These are phyloP conservation scores for Cartodere bifasciata DNA, from an alignment of 2,888 invertebrate genomes.

Conservation along the genomic window DNA sequence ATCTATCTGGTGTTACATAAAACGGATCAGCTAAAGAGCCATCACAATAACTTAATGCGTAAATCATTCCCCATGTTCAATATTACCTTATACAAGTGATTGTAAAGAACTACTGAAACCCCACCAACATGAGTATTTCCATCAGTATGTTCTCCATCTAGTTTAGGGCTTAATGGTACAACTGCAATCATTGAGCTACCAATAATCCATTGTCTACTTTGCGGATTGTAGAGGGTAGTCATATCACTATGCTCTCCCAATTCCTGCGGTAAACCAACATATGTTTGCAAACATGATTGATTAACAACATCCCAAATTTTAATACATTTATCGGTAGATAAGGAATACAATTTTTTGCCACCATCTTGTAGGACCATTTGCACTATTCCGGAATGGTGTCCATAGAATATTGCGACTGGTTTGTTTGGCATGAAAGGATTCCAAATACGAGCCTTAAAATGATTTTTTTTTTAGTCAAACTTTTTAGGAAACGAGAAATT, in stretches of 20 bases:
- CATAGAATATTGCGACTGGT: constrained; percentile 48
- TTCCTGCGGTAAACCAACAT: constrained; percentile 48
- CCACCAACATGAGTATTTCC: constrained; percentile 47
- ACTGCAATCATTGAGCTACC: constrained; percentile 53
- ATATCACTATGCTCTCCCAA: constrained; percentile 45
- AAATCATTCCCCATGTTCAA: neutral
- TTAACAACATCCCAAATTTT: constrained; percentile 65
- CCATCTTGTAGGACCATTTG: constrained; percentile 52
- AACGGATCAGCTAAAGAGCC: constrained; percentile 18
- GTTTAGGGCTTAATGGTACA: constrained; percentile 50
- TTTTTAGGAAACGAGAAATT: no score
- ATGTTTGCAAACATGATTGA: constrained; percentile 58
- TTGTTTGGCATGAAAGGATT: constrained; percentile 63
- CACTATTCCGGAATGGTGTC: constrained; percentile 58
- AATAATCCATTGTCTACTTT: constrained; percentile 51
- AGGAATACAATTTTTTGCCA: constrained; percentile 54
- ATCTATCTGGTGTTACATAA: no score
- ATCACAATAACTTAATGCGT: neutral
- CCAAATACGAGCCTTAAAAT: no score
- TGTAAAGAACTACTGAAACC: constrained; percentile 62
- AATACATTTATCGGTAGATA: constrained; percentile 58
- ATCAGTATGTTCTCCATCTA: constrained; percentile 55
- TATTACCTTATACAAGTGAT: constrained; percentile 46
- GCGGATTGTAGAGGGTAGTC: constrained; percentile 44
- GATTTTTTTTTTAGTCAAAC: no score